Percentiles rank a stretch among this genome's conserved stretches.
These are phyloP conservation scores for Anastrepha ludens DNA, from an alignment of 1,140 invertebrate genomes.

Conservation along the genomic window DNA sequence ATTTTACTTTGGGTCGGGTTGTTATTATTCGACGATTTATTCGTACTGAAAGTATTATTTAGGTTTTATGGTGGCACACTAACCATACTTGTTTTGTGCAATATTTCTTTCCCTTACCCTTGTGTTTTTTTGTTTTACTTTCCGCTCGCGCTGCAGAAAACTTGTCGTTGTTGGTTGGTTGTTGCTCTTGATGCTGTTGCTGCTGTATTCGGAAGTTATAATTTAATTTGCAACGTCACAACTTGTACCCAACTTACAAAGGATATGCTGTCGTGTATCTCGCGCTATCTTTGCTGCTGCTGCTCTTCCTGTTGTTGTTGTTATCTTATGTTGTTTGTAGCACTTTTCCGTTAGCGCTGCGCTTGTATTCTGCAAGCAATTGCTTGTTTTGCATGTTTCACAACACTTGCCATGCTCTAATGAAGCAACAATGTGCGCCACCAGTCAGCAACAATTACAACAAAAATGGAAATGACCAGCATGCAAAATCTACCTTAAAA, in stretches of 20 bases:
- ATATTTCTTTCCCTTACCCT: not conserved
- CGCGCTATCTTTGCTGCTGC: not conserved
- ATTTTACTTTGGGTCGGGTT: conserved; percentile 59
- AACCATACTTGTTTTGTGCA: not conserved
- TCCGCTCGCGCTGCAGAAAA: not conserved
- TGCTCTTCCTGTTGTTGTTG: not conserved
- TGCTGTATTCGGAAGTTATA: conserved; percentile 56
- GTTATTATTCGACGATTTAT: not conserved
- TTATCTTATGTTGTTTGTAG: conserved; percentile 4
- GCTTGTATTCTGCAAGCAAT: not conserved
- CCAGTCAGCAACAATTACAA: not conserved
- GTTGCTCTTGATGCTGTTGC: not conserved
- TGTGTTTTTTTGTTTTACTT: not conserved
- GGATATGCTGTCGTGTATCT: not conserved
- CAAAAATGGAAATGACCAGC: not conserved
- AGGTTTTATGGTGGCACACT: not conserved
- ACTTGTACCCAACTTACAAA: conserved; percentile 53
- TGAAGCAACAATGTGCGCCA: not conserved
- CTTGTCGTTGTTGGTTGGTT: no score
- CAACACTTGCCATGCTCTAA: conserved; percentile 6
- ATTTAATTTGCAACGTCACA: conserved; percentile 58
- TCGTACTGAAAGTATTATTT: not conserved
- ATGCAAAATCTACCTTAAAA: not conserved
- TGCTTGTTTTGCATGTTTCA: not conserved
- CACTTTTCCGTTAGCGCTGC: not conserved